These are phyloP conservation scores for Diaperis boleti DNA, from an alignment of 2,888 invertebrate genomes.

Conservation along the genomic window DNA sequence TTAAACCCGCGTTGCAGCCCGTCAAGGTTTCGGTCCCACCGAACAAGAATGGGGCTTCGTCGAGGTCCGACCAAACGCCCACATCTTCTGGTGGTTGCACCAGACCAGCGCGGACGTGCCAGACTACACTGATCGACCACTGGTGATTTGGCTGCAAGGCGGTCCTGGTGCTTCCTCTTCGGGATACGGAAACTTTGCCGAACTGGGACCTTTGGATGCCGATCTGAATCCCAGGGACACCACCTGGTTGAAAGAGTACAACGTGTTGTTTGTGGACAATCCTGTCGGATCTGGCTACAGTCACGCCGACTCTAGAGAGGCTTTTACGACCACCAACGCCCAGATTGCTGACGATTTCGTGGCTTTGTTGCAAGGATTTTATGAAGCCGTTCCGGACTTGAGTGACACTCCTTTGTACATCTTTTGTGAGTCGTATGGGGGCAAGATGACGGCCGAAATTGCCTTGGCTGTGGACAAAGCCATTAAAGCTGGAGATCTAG, in stretches of 20 bases:
- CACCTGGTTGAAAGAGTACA: conserved; percentile 71
- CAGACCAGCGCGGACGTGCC: conserved; percentile 73
- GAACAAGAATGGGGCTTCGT: conserved; percentile 80
- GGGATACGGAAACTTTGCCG: conserved; percentile 81
- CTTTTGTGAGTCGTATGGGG: conserved; percentile 92
- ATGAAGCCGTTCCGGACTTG: conserved; percentile 77
- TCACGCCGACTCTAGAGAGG: conserved; percentile 70
- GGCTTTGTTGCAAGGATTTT: conserved; percentile 77
- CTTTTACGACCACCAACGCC: conserved; percentile 70
- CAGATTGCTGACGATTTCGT: conserved; percentile 84
- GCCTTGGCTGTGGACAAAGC: conserved; percentile 70
- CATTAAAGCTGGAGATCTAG: conserved; percentile 46
- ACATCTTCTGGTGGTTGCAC: conserved; percentile 83
- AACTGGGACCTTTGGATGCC: conserved; percentile 54
- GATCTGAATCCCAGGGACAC: conserved; percentile 66
- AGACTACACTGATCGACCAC: conserved; percentile 75
- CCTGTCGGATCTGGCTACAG: conserved; percentile 92
- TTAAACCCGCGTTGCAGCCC: conserved; percentile 1
- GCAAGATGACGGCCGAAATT: conserved; percentile 92
- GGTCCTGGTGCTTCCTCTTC: conserved; percentile 77
- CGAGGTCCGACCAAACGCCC: conserved; percentile 76
- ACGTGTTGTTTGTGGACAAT: conserved; percentile 89
- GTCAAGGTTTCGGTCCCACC: conserved; percentile 67
- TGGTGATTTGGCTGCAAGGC: conserved; percentile 90
- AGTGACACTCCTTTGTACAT: conserved; percentile 82